These are phyloP conservation scores for Hybos culiciformis DNA, from an alignment of 2,888 invertebrate genomes.

Conservation along the genomic window DNA sequence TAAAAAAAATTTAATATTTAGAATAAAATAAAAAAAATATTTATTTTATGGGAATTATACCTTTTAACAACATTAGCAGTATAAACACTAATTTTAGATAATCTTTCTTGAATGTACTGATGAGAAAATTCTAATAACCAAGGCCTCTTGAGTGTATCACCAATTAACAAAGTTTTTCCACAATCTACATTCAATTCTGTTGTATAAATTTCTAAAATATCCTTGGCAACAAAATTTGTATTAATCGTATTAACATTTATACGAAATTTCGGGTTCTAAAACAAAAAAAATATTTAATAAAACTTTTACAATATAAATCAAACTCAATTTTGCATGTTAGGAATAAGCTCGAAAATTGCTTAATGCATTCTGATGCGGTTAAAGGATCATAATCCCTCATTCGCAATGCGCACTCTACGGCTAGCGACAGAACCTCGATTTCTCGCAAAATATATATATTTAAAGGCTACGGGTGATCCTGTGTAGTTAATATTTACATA, in stretches of 20 bases:
- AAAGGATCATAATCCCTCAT: too few species aligned
- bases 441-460: too few species aligned
- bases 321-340: too few species aligned
- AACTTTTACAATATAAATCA: too few species aligned
- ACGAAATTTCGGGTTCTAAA: constrained; percentile 21
- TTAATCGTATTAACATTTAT: constrained; percentile 22
- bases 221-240: constrained; percentile 20
- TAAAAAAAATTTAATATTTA: not conserved
- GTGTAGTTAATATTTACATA: too few species aligned
- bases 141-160: constrained; percentile 24
- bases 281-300: not conserved
- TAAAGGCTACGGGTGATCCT: too few species aligned
- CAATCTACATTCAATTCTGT: constrained; percentile 23
- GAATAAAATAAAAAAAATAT: not conserved
- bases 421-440: too few species aligned
- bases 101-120: constrained; percentile 21
- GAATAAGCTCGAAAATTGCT: too few species aligned
- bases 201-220: constrained; percentile 19
- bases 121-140: constrained; percentile 25
- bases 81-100: constrained; percentile 19
- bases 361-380: too few species aligned
- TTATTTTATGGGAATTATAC: constrained; percentile 20
- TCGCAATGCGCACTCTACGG: too few species aligned
- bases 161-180: constrained; percentile 25
- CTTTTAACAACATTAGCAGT: constrained; percentile 23